A percentile compares a stretch with the other conserved stretches of the same genome.
Conservation (phyloP, 2,888 invertebrate species). For the Cheilosia impressa region DNA sequence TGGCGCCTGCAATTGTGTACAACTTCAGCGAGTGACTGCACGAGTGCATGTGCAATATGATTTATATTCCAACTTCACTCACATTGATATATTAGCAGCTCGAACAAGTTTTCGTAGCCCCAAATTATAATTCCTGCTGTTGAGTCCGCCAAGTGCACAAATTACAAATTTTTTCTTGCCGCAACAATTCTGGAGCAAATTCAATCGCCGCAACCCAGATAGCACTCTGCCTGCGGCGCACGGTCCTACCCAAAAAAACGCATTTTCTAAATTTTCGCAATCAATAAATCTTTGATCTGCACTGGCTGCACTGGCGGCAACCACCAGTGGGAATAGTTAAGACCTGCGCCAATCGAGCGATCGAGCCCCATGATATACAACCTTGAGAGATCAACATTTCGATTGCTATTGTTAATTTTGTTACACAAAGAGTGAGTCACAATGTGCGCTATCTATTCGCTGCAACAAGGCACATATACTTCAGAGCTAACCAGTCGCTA, state of each 20-base stretch:
- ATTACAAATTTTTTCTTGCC: slow-evolving; percentile 23
- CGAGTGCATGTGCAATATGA: slow-evolving; percentile 62
- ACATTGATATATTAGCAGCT: slow-evolving; percentile 44
- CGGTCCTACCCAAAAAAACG: slow-evolving; percentile 59
- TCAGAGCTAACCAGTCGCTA: slow-evolving; percentile 27
- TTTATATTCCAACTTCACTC: slow-evolving; percentile 50
- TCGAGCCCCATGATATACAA: slow-evolving; percentile 36
- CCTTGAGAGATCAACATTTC: slow-evolving; percentile 63
- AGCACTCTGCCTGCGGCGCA: slow-evolving; percentile 9
- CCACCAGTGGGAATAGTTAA: not conserved
- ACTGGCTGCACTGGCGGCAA: slow-evolving; percentile 10
- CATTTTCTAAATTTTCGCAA: slow-evolving; percentile 62
- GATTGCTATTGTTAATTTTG: slow-evolving; percentile 57
- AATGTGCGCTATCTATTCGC: not conserved
- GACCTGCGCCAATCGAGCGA: slow-evolving; percentile 30
- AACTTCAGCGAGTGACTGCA: slow-evolving; percentile 35
- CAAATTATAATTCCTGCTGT: slow-evolving; percentile 39
- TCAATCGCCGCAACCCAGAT: slow-evolving; percentile 26
- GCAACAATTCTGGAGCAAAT: slow-evolving; percentile 18
- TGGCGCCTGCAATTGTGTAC: slow-evolving; percentile 67
- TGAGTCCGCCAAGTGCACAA: slow-evolving; percentile 26
- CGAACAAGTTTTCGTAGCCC: slow-evolving; percentile 25
- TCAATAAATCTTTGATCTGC: slow-evolving; percentile 52
- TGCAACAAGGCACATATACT: slow-evolving; percentile 31
- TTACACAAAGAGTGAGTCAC: slow-evolving; percentile 40